Evolutionary conservation across 2,797 vertebrate genomes (phyloP).

Genomic region (Hemitrygon akajei): DNA sequence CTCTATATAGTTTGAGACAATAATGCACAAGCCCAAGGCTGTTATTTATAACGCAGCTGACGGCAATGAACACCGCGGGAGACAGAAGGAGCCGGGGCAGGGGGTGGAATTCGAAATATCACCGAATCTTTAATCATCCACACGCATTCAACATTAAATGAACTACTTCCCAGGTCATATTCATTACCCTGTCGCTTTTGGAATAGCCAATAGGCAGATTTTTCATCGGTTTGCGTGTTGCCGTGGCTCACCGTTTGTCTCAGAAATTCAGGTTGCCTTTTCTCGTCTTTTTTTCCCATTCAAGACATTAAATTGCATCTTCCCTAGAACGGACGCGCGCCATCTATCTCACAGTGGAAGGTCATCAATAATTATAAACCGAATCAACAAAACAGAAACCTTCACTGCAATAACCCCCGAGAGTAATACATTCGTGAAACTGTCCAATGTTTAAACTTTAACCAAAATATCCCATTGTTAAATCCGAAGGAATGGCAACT

Average conservation of each 20-base stretch:
- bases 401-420: no score
- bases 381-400: neutral
- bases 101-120: neutral
- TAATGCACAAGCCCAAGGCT: neutral
- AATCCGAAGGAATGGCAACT: neutral
- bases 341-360: no score
- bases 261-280: neutral
- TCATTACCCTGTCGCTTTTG: no score
- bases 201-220: no score
- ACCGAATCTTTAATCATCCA: neutral
- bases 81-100: no score
- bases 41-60: neutral
- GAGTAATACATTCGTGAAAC: neutral
- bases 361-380: neutral
- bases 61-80: neutral
- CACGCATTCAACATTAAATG: neutral
- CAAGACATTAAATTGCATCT: neutral
- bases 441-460: neutral
- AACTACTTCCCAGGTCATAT: neutral
- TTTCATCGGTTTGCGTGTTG: neutral
- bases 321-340: neutral
- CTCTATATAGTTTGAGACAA: neutral
- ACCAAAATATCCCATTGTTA: neutral
- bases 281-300: neutral
- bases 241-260: neutral